Evolutionary conservation across 2,797 vertebrate genomes (phyloP), one percentile per base, ranked within the genome.

Genomic region (Chelidonichthys spinosus): DNA sequence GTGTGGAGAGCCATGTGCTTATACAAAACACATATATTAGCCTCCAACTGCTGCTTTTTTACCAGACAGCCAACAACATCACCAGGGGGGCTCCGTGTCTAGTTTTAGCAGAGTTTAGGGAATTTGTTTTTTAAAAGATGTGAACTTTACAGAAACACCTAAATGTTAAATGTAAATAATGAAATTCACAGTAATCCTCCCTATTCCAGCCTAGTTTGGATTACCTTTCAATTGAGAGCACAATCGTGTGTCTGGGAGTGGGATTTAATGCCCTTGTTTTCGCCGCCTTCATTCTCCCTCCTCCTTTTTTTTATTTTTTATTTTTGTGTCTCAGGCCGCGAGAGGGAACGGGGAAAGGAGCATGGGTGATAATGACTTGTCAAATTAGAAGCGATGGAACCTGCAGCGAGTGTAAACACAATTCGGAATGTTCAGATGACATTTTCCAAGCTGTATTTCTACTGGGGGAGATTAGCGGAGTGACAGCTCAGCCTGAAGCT

Each of bases 371-470:
- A 94, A 94, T 93, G 92, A 94, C 91, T 92, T 93, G 90, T 92
- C 92, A 93, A 92, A 92, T 94, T 92, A 93, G 91, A 90, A 91
- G 86, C 85, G 88, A 93, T 92, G 90, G 89, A 93, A 93, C 92
- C 92, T 88, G 88, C 91, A 92, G 88, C 83, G 73, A 91, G 89
- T 89, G 91, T 90, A 93, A 93, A 93, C 92, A 94, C 88, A 91
- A 91, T 91, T 85, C 76, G 3, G 84, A 85, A 85, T 93, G 92
- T 92, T 93, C 87, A 64, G 86, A 87, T 92, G 92, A 92, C 93
- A 92, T 93, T 93, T 91, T 89, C 86, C 81, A 54, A 90, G 91
- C 89, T 89, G 90, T 87, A 91, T 93, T 92, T 91, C 92, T 93
- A 89, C 92, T 88, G 89, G 85, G 91, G 91, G 81, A 93, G 92